These are phyloP conservation scores for Cataglyphis hispanica DNA, from an alignment of 1,140 invertebrate genomes.

Conservation along the genomic window DNA sequence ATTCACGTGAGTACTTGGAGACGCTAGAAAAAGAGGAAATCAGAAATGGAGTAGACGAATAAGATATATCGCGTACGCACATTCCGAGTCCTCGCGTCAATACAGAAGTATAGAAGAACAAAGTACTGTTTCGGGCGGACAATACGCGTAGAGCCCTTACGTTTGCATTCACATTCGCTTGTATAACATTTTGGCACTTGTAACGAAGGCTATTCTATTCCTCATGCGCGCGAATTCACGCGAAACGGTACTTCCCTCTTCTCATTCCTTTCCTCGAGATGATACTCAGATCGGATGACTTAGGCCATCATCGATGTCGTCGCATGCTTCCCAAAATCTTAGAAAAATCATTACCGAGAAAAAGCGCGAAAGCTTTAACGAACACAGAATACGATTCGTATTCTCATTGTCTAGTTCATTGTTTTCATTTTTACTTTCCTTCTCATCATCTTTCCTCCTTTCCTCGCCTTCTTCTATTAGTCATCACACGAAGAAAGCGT, in stretches of 20 bases:
- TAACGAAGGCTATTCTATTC: conserved; percentile 56
- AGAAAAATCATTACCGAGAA: background rate
- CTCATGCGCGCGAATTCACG: conserved; percentile 4
- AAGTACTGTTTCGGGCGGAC: conserved; percentile 60
- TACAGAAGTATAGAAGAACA: conserved; percentile 59
- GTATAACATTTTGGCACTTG: conserved; percentile 70
- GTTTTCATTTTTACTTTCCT: conserved; percentile 44
- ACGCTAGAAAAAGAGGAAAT: conserved; percentile 55
- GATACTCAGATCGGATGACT: background rate
- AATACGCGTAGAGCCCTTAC: background rate
- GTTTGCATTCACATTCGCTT: conserved; percentile 38
- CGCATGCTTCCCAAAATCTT: background rate
- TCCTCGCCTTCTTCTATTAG: background rate
- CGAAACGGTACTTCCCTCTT: background rate
- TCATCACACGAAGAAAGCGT: background rate
- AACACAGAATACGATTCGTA: conserved; percentile 64
- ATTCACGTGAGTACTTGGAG: conserved; percentile 45
- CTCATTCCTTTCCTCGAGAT: background rate
- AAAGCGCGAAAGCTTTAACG: conserved; percentile 55
- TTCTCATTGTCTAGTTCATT: conserved; percentile 27
- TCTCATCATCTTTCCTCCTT: conserved; percentile 38
- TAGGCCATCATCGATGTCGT: conserved; percentile 48
- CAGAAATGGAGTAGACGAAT: conserved; percentile 43
- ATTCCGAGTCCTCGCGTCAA: conserved; percentile 53
- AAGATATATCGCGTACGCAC: conserved; percentile 49